Conservation (phyloP, 2,888 invertebrate genomes). For the Dryadula phaetusa region DNA sequence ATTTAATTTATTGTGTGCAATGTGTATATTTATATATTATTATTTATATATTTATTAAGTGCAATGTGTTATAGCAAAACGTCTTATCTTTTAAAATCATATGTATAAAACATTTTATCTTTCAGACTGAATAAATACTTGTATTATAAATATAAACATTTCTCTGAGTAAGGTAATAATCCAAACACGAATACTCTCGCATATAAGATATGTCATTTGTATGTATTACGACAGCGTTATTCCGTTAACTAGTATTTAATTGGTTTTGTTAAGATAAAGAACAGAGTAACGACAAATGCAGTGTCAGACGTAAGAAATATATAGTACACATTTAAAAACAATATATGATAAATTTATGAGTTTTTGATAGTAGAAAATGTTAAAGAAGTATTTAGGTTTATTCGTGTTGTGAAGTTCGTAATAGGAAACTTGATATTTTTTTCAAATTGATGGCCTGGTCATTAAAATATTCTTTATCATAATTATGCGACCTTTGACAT, state of each 20-base stretch:
- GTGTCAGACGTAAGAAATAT: not conserved
- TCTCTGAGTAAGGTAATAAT: too few species aligned
- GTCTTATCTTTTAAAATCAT: too few species aligned
- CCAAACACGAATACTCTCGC: too few species aligned
- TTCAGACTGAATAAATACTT: too few species aligned
- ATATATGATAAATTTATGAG: not conserved
- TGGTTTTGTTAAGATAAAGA: not conserved
- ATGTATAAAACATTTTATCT: too few species aligned
- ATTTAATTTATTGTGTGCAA: too few species aligned
- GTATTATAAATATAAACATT: too few species aligned
- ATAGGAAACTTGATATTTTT: not conserved
- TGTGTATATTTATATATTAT: too few species aligned
- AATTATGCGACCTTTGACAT: slow-evolving; percentile 13
- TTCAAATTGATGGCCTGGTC: not conserved
- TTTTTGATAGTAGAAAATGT: not conserved
- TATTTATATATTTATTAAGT: too few species aligned
- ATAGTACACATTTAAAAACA: not conserved
- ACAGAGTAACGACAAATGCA: not conserved
- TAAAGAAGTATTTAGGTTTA: not conserved
- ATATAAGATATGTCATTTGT: too few species aligned
- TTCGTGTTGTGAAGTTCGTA: not conserved
- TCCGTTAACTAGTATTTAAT: not conserved
- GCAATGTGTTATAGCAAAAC: too few species aligned
- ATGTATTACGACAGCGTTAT: not conserved
- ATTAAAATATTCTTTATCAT: slow-evolving; percentile 15